Evolutionary conservation across 2,113 vertebrate genomes (phyloP), one percentile per base, ranked within the genome.

Genomic region (Apus apus): DNA sequence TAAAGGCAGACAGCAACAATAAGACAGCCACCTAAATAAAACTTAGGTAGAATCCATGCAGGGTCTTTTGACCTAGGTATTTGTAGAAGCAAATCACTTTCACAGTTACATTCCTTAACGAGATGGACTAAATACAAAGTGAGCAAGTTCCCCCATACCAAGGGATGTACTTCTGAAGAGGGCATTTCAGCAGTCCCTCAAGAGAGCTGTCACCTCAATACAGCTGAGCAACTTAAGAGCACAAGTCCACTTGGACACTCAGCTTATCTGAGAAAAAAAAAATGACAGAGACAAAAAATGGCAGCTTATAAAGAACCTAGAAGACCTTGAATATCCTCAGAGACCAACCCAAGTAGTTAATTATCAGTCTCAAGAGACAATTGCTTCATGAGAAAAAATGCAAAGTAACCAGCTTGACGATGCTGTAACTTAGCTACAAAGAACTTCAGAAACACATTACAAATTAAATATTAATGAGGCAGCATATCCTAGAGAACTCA

Each of bases 391-490:
- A 87, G 26, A 84, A 87, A 86, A 92, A 61, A 56, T 14, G 11
- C 13, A 64, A 64, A 60, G 43, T 48, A 73, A 89, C 34, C 34
- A 70, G 26, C 11, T 67, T 82, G 53, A 54, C 46, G 43, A 38
- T 75, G 29, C 16, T 67, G 25, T 26, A 87, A 72, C 43, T 83
- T 70, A 86, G 46, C 23, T 67, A 60, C 61, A 90, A 57, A 72
- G 53, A 89, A 84, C 73, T 95, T 74, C 32, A 84, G 61, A 81
- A 93, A 86, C 19, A 61, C 73, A 67, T 61, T 43, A 72, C 19
- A 87, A 87, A 81, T 71, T 16, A 81, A 90, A 86, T 88, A 85
- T 56, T 80, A 64, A 88, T 64, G 38, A 81, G 23, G 19, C 15
- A 80, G 61, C 43, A 53, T 36, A 71, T 77, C 45, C 38, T 64